Evolutionary conservation across 2,888 invertebrate species (phyloP), one percentile per base, ranked within the genome.

Genomic region (Heliconius aoede): DNA sequence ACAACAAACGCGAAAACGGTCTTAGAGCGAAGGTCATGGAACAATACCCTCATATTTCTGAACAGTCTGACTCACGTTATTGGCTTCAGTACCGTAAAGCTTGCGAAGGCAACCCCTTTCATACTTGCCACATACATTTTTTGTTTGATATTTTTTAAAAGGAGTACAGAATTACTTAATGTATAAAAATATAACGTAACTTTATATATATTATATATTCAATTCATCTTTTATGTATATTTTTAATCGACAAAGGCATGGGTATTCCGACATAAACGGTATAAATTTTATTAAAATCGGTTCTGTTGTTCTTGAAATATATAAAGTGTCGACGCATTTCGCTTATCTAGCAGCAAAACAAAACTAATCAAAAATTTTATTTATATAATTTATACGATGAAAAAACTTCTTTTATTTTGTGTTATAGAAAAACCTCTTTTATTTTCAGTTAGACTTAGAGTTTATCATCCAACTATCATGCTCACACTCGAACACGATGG

Each of bases 1-100:
- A 36, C 65, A 28, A 18, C 36, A 40, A 24, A 36, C 24, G 36
- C 24, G 40, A 40, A 60, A 65, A 24, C 64, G 32, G n/a, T 65
- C 36, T 64, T 24, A n/a, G 32, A 11, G n/a, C 64, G 30, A 61
- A 74, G 61, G 69, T 69, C 68, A 68, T 81, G 81, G 83, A 80
- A 83, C 79, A 72, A 72, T 72, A 60, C 65, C 61, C 67, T 67
- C 18, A 58, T 55, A 62, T 62, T 40, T 65, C 30, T 76, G 67
- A 62, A 60, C 46, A 46, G 65, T 30, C 65, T 26, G 64, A 76
- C 51, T 76, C 72, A 72, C 58, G 65, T 40, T 72, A 76, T 60
- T 74, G 64, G 68, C 40, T 30, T 30, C n/a, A 28, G 30, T 55
- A 69, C 24, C 21, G n/a, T 30, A 69, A 69, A 65, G 36, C 15